Evolutionary conservation across 2,797 vertebrate genomes (phyloP).

Genomic region (Arctocebus calabarensis): DNA sequence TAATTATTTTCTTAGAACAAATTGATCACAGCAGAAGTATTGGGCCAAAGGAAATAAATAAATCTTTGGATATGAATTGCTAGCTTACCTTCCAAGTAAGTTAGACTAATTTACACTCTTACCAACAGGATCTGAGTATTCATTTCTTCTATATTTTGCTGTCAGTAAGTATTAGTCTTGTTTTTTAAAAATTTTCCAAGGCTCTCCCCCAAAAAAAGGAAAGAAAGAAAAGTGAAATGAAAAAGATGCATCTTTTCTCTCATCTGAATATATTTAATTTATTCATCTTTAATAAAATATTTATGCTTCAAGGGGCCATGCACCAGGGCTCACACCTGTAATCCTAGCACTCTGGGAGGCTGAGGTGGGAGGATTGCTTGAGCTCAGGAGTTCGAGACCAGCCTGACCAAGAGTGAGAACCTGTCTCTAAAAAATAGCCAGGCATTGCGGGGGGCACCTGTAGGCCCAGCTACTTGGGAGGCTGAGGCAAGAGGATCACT

Average conservation of each 20-base stretch:
- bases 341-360: too few species aligned
- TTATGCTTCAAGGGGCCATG: not conserved
- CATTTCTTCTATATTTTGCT: not conserved
- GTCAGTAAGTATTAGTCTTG: not conserved
- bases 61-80: not conserved
- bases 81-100: not conserved
- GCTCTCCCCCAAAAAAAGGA: not conserved
- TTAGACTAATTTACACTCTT: not conserved
- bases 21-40: not conserved
- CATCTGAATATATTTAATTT: not conserved
- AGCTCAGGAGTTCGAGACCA: too few species aligned
- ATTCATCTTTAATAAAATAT: not conserved
- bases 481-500: too few species aligned
- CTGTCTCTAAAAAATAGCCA: too few species aligned
- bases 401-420: too few species aligned
- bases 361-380: too few species aligned
- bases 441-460: too few species aligned
- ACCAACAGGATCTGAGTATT: not conserved
- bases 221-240: not conserved
- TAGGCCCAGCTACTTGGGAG: too few species aligned
- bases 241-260: not conserved
- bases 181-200: not conserved
- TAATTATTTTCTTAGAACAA: slow-evolving; percentile 8
- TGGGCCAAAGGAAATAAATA: not conserved
- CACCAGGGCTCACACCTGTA: too few species aligned